Evolutionary conservation across 2,797 vertebrate genomes (phyloP).

Genomic region (Tenualosa thibaudeaui): DNA sequence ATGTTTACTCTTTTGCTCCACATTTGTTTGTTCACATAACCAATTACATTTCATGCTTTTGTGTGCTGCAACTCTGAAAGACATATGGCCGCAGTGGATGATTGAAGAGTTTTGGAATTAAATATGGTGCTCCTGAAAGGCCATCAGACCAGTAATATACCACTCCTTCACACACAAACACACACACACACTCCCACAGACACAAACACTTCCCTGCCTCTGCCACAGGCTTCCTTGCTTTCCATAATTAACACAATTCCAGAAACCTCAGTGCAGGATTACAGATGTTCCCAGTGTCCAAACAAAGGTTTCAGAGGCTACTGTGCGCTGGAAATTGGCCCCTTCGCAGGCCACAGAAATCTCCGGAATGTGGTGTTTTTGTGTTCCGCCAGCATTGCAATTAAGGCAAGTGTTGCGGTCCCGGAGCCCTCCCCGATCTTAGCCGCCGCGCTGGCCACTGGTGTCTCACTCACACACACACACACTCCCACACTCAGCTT

Average conservation of each 20-base stretch:
- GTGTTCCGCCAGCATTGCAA: neutral
- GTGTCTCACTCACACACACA: neutral
- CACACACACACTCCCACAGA: neutral
- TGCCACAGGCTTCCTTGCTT: neutral
- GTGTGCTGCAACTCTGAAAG: neutral
- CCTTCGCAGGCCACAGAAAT: neutral
- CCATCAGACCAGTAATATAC: neutral
- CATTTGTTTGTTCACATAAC: conserved; percentile 1
- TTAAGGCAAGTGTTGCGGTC: neutral
- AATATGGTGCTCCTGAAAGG: neutral
- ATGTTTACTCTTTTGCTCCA: neutral
- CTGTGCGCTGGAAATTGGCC: neutral
- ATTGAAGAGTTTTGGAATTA: conserved; percentile 9
- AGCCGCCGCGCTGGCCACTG: neutral
- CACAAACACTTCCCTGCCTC: neutral
- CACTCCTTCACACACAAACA: neutral
- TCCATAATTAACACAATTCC: neutral
- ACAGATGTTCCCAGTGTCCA: conserved; percentile 14
- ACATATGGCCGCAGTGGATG: neutral
- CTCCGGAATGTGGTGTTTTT: neutral
- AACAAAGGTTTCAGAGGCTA: neutral
- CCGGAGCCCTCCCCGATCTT: neutral
- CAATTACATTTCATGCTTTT: neutral
- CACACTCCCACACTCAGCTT: neutral
- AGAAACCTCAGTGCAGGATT: neutral